Conservation (phyloP, 2,113 vertebrate genomes). For the Aramus guarauna region DNA sequence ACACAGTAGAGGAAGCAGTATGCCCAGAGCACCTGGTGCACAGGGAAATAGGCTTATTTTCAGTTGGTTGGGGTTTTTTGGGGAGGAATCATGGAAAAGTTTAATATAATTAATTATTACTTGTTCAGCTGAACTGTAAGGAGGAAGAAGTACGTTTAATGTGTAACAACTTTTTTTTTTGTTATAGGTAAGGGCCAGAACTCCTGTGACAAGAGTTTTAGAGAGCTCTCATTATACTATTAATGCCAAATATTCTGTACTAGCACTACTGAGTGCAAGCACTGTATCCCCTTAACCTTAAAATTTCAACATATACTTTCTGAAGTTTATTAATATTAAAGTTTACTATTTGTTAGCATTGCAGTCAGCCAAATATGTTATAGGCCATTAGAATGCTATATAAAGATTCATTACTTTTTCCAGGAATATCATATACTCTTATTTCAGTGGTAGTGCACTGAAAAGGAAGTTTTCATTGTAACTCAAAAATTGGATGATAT, state of each 20-base stretch:
- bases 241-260: not conserved
- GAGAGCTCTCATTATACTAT: not conserved
- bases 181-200: not conserved
- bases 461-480: conserved; percentile 11
- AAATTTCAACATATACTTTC: not conserved
- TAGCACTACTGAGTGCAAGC: not conserved
- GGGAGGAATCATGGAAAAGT: not conserved
- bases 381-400: not conserved
- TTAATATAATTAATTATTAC: not conserved
- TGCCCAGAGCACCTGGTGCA: not conserved
- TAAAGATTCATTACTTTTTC: not conserved
- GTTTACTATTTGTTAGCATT: not conserved
- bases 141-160: not conserved
- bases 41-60: not conserved
- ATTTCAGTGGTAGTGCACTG: not conserved
- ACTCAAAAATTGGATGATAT: not conserved
- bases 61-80: not conserved
- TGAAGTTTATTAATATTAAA: not conserved
- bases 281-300: not conserved
- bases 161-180: not conserved
- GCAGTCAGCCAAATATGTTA: not conserved
- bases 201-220: not conserved
- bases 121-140: not conserved
- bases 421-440: not conserved
- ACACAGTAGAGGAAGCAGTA: not conserved